Base-by-base conservation (phyloP, 2,888 invertebrate species). In the Macropis europaea region DNA sequence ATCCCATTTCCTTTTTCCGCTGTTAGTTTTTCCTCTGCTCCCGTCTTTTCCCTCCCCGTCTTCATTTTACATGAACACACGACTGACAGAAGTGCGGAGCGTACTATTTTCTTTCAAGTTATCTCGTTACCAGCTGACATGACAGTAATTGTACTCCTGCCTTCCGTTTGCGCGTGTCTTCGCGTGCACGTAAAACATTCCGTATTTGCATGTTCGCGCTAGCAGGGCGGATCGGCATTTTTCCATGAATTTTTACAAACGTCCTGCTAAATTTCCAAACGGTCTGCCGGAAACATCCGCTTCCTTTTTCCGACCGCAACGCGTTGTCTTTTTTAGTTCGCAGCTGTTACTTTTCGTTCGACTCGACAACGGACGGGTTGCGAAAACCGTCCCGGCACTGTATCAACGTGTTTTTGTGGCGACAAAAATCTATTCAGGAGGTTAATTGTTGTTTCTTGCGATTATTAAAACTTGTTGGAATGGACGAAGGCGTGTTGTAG, bases 81-180 rank as follows among this genome's bases (percentile, higher is more conserved):
- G 15, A 15, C 69, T 42, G 67, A 59, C 56, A 62, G 66, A 64
- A 64, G 43, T 36, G 45, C 53, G 34, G 50, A 60, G 26, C 32
- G 43, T 52, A 63, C 63, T 61, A 67, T 77, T 80, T 74, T 77
- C 69, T 68, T 72, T 36, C 60, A 26, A 56, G 71, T 74, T 69
- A 77, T 60, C 77, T 72, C 66, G 66, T 64, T 80, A 71, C 47
- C 48, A 9, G 13, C 47, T 59, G 68, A 71, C 68, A 24, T 61
- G 61, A 63, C 63, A 57, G 69, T 73, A 64, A 73, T 73, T 61
- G 69, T 70, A 61, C 47, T 63, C 43, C 48, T 53, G 43, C 2
- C 48, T 63, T 63, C 30, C 56, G 60, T 36, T 56, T 7, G 43
- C 61, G 5, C 24, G n/a, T 30, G 24, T n/a, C n/a, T 36, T n/a